These are phyloP conservation scores for Hippocampus comes DNA, from an alignment of 2,113 vertebrate genomes.

Conservation along the genomic window DNA sequence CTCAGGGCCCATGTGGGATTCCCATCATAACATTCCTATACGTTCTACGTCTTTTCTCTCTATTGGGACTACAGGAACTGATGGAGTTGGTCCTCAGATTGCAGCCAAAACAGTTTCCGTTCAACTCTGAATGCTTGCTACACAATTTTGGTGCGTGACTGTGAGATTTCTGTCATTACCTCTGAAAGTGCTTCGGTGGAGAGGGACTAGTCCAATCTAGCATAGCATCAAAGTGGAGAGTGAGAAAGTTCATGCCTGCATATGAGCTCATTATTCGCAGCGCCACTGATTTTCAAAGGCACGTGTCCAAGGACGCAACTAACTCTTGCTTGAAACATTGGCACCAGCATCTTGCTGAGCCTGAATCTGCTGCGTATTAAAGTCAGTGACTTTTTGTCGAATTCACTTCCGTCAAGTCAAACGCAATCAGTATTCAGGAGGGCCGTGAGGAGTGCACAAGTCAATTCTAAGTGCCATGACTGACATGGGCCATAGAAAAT, in stretches of 20 bases:
- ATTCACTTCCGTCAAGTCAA: no score
- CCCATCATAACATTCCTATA: not conserved
- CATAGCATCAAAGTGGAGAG: no score
- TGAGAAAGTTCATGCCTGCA: no score
- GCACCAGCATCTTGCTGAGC: conserved; percentile 13
- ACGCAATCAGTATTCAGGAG: no score
- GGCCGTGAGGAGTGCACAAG: no score
- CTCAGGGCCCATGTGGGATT: conserved; percentile 24
- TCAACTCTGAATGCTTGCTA: not conserved
- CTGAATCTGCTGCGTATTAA: conserved; percentile 13
- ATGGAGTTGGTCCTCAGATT: not conserved
- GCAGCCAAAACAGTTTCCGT: not conserved
- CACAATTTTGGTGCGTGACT: not conserved
- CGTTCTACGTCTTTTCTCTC: conserved; percentile 3
- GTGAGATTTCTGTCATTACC: not conserved
- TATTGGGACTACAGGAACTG: not conserved
- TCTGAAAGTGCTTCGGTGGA: not conserved
- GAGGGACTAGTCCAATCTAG: no score
- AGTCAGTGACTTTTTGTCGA: not conserved
- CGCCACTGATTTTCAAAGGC: no score
- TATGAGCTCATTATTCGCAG: no score
- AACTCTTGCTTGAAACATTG: no score
- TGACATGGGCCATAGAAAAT: no score
- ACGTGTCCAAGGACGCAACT: no score
- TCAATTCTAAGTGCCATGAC: no score